Evolutionary conservation across 1,140 invertebrate species (phyloP).

Genomic region (Chironomus striatipennis): DNA sequence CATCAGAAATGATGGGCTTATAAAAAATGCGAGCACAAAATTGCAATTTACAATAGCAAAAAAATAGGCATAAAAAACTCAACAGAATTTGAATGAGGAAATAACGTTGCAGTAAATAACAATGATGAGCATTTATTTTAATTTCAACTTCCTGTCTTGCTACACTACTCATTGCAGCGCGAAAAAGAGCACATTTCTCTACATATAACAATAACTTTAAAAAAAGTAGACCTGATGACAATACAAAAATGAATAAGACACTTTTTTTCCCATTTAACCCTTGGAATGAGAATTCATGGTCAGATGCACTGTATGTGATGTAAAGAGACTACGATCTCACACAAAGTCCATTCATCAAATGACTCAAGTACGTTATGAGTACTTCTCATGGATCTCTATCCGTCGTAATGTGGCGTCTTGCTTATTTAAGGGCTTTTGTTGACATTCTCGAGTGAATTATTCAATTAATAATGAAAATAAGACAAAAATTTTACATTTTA

Average conservation of each 20-base stretch:
- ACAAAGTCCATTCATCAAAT: background rate
- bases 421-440: background rate
- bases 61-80: background rate
- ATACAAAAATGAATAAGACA: background rate
- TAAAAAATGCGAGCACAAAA: conserved; percentile 6
- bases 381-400: background rate
- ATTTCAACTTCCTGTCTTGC: conserved; percentile 4
- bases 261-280: background rate
- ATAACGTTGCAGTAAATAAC: conserved; percentile 13
- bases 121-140: conserved; percentile 14
- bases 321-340: background rate
- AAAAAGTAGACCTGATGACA: background rate
- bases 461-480: conserved; percentile 18
- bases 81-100: background rate
- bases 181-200: background rate
- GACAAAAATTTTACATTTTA: too few species aligned
- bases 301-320: background rate
- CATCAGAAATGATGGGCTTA: background rate
- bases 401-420: background rate
- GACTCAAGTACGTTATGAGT: background rate
- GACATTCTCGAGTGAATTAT: conserved; percentile 6
- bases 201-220: background rate
- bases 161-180: background rate
- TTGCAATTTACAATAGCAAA: background rate
- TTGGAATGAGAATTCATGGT: background rate